Evolutionary conservation across 2,113 vertebrate genomes (phyloP).

Genomic region (Notechis scutatus): DNA sequence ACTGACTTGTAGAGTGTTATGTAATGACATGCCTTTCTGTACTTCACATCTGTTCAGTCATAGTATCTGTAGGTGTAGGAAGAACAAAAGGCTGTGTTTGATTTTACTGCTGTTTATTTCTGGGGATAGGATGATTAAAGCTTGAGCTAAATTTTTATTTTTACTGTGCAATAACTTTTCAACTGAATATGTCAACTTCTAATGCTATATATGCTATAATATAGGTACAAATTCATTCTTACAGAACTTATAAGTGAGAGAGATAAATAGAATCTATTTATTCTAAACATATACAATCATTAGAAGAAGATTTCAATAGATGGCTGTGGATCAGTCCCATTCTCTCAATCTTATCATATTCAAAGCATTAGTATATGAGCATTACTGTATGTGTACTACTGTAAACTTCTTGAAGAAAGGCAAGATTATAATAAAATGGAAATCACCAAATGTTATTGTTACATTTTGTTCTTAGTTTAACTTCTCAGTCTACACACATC

Average conservation of each 20-base stretch:
- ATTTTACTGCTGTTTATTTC: conserved; percentile 5
- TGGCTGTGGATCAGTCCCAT: neutral
- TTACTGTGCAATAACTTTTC: neutral
- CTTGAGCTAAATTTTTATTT: neutral
- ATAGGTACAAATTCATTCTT: neutral
- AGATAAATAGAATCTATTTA: neutral
- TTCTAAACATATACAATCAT: neutral
- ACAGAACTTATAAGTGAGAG: neutral
- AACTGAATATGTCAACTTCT: neutral
- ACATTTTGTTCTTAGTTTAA: neutral
- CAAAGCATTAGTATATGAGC: neutral
- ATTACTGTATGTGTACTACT: neutral
- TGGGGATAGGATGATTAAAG: neutral
- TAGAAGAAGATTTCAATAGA: neutral
- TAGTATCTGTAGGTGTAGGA: conserved; percentile 17
- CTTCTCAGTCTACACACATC: neutral
- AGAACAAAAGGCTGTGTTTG: neutral
- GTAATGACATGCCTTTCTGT: conserved; percentile 23
- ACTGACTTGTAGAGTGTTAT: conserved; percentile 23
- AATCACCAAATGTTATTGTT: neutral
- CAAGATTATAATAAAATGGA: neutral
- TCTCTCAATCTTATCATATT: neutral
- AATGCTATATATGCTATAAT: neutral
- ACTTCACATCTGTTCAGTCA: conserved; percentile 8
- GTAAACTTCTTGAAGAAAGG: neutral